These are phyloP conservation scores for Notechis scutatus DNA, from an alignment of 2,113 vertebrate species.

Conservation along the genomic window DNA sequence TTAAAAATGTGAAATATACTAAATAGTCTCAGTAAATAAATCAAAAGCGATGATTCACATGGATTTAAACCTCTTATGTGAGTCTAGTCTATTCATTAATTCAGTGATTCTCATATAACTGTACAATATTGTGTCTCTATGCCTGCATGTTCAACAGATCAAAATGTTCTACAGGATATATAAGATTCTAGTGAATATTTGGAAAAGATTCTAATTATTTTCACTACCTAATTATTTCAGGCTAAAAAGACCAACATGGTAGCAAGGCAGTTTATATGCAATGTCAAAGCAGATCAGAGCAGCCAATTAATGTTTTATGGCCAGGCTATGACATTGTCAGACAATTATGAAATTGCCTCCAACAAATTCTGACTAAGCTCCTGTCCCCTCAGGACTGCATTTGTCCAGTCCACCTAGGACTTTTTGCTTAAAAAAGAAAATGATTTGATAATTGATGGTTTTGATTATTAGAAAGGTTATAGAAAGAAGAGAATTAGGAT, in stretches of 20 bases:
- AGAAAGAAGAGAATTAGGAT: neutral
- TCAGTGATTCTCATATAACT: neutral
- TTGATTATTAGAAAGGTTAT: neutral
- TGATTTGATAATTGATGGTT: neutral
- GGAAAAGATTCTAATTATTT: neutral
- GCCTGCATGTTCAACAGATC: neutral
- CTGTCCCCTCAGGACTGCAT: constrained; percentile 45
- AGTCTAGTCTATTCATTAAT: neutral
- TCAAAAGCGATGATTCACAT: neutral
- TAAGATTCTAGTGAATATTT: neutral
- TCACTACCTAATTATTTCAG: neutral
- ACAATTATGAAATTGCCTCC: constrained; percentile 59
- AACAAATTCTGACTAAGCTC: constrained; percentile 35
- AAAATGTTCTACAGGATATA: neutral
- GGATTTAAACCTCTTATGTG: neutral
- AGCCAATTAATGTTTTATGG: constrained; percentile 36
- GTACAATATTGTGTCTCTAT: neutral
- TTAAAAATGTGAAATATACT: neutral
- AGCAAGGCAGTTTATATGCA: neutral
- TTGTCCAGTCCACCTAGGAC: constrained; percentile 13
- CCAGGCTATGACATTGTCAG: constrained; percentile 52
- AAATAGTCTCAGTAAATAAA: neutral
- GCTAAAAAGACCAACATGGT: neutral
- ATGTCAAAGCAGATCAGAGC: constrained; percentile 16
- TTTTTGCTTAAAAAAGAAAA: neutral